phyloP scores from a whole-genome alignment of 2,888 invertebrate species.

The Troides helena region DNA sequence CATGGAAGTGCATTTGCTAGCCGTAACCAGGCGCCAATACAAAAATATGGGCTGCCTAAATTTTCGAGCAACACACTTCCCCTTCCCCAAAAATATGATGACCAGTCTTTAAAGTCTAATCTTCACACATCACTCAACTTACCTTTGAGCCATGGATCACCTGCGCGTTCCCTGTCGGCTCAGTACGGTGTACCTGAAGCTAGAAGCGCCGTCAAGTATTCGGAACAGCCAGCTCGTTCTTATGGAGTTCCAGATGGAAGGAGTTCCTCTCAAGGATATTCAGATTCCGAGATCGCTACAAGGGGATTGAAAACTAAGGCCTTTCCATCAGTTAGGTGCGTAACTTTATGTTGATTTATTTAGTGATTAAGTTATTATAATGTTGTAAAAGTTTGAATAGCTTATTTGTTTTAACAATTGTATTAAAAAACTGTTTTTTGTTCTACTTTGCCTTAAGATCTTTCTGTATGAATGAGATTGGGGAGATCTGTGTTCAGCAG shows the following conservation, averaged over 20 bases:
- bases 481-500: too few relatives aligned
- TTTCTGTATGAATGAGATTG: too few relatives aligned
- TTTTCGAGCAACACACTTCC: slow-evolving; percentile 38
- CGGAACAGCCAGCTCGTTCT: slow-evolving; percentile 46
- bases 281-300: slow-evolving; percentile 58
- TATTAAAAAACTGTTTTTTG: too few relatives aligned
- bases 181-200: slow-evolving; percentile 46
- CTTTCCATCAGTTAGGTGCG: slow-evolving; percentile 51
- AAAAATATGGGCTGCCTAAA: slow-evolving; percentile 41
- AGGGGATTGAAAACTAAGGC: slow-evolving; percentile 58
- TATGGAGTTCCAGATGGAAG: slow-evolving; percentile 43
- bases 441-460: too few relatives aligned
- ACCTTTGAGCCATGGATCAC: neutral
- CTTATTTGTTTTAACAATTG: too few relatives aligned
- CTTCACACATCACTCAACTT: slow-evolving; percentile 1
- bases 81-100: slow-evolving; percentile 48
- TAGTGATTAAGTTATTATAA: too few relatives aligned
- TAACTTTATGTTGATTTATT: neutral
- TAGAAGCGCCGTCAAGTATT: slow-evolving; percentile 45
- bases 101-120: slow-evolving; percentile 46
- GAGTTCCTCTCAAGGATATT: slow-evolving; percentile 64
- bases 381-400: too few relatives aligned
- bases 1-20: slow-evolving; percentile 37
- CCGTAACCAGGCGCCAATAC: slow-evolving; percentile 19
- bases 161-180: slow-evolving; percentile 39